Evolutionary conservation across 2,797 vertebrate genomes (phyloP).

Genomic region (Schizopygopsis pylzovi): DNA sequence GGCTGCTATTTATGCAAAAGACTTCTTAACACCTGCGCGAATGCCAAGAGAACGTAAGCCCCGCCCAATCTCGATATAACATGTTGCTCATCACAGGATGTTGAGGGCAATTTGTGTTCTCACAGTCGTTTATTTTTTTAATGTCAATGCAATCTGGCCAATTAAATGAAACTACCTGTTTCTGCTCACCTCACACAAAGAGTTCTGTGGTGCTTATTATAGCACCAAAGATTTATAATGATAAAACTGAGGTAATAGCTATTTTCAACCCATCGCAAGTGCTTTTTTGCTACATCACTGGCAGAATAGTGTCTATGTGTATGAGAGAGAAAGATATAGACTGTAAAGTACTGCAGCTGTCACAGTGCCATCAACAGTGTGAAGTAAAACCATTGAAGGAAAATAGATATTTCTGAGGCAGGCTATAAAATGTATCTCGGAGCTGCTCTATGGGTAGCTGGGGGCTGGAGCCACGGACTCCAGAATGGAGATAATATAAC

Average conservation of each 20-base stretch:
- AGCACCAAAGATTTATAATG: constrained; percentile 43
- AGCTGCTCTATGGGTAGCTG: constrained; percentile 28
- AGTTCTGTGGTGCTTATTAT: constrained; percentile 35
- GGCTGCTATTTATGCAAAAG: constrained; percentile 58
- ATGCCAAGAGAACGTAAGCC: constrained; percentile 36
- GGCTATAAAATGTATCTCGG: constrained; percentile 47
- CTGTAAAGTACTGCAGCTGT: constrained; percentile 36
- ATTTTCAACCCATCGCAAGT: constrained; percentile 41
- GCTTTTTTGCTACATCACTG: constrained; percentile 33
- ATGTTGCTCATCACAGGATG: constrained; percentile 21
- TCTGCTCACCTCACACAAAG: constrained; percentile 8
- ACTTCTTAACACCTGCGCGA: constrained; percentile 58
- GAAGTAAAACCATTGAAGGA: constrained; percentile 53
- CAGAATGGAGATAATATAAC: constrained; percentile 59
- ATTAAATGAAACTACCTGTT: constrained; percentile 39
- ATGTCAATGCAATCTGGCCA: constrained; percentile 38
- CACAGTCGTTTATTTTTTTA: constrained; percentile 35
- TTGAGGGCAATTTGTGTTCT: constrained; percentile 12
- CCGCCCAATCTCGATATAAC: constrained; percentile 16
- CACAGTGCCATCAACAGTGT: constrained; percentile 36
- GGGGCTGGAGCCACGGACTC: constrained; percentile 16
- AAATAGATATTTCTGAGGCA: constrained; percentile 44
- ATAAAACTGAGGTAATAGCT: constrained; percentile 42
- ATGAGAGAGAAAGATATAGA: background rate
- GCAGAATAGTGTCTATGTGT: background rate